Evolutionary conservation across 2,888 invertebrate species (phyloP), one percentile per base, ranked within the genome.

Genomic region (Pollenia griseotomentosa): DNA sequence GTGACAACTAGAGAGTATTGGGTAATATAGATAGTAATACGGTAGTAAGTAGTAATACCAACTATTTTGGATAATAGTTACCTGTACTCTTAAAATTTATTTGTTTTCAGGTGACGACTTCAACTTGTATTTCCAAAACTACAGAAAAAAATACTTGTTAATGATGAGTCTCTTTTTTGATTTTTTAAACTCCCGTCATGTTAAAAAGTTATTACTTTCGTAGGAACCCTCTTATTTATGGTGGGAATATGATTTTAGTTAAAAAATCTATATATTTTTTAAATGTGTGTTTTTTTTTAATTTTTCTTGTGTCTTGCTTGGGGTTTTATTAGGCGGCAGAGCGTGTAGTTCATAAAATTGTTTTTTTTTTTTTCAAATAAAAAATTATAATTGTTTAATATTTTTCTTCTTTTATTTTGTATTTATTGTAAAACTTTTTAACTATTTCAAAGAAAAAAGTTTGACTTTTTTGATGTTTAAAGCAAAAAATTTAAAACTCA

Each of bases 201-300:
- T 42, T 42, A 80, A 88, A 87, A 87, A 84, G 75, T 83, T 85
- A 85, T 88, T 71, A 75, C 81, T 82, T 82, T 86, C 77, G 79
- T 84, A 84, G 87, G 85, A 84, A 85, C 51, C 40, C 33, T 63
- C 4, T 51, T 81, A 87, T 88, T 87, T 82, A 88, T 82, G 85
- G 87, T 88, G 88, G 88, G 88, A 88, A 88, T 84, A 84, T 70
- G 84, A 79, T 79, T 82, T 84, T 81, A 68, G 42, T 68, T 9
- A 74, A 79, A 23, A 74, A 82, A 83, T 53, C 16, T 75, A 19
- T 55, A 11, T 59, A 33, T 70, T 44, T 71, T 23, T 71, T 57
- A 73, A 59, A 55, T 79, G 73, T 74, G 42, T 51, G 6, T 33
- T 46, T 75, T 40, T 46, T 40, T 42, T 19, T 44, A 16, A 7